Evolutionary conservation across 1,140 invertebrate species (phyloP), one percentile per base, ranked within the genome.

Genomic region (Vollenhovia emeryi): DNA sequence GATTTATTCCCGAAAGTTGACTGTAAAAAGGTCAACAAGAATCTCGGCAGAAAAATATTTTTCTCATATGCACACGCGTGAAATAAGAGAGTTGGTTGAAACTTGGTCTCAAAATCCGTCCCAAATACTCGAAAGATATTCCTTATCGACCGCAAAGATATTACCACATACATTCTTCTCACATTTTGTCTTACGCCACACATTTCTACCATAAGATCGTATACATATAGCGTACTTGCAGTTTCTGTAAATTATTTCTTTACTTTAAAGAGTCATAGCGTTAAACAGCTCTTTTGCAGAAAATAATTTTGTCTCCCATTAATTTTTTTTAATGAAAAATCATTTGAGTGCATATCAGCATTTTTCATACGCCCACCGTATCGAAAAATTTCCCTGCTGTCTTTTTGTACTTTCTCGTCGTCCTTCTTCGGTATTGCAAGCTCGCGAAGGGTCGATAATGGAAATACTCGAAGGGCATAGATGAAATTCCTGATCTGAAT

Each of bases 401-500:
- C 21, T 45, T 73, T 82, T 71, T 57, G 24, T 45, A 18, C 27
- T 43, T 71, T 59, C 36, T 82, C 40, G 13, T 13, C 36, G 15
- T n/a, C 36, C 66, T 71, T 50, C 78, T n/a, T 59, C 9, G 36
- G 66, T 71, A 73, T 82, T 73, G 66, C 66, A 73, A 30, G 13
- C 24, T 80, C 18, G 50, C 66, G 13, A 45, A 57, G 66, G 50
- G 5, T 82, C 78, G 78, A 82, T 82, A 82, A 82, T 82, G 78
- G 66, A 73, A 80, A 80, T 80, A 71, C 50, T 71, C 50, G 66
- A 71, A 71, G 78, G 27, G 78, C 78, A 40, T 57, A 73, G 66
- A 82, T 82, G 78, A 82, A 82, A 82, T 82, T 82, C 78, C 64
- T 71, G 50, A 9, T 24, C 66, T 59, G 78, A 82, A 33, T 82